A percentile compares a stretch with the other conserved stretches of the same genome.
Conservation (phyloP, 2,888 invertebrate genomes). For the Brachyptera putata region DNA sequence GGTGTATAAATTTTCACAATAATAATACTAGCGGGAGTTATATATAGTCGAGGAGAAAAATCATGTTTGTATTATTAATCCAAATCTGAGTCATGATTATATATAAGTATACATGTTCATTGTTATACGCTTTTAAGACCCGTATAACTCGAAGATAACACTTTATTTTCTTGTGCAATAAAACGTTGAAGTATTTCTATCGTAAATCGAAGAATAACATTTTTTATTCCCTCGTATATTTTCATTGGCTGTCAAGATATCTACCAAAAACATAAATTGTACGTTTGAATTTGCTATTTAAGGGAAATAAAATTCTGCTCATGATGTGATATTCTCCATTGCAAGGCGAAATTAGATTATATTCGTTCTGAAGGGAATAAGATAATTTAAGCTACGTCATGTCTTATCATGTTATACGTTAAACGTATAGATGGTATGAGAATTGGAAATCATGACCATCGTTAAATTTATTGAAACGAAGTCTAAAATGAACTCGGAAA, state of each 20-base stretch:
- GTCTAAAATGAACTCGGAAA: no score
- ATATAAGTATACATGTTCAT: no score
- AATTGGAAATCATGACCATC: not conserved
- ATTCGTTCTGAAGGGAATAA: not conserved
- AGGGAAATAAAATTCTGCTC: not conserved
- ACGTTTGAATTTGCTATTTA: not conserved
- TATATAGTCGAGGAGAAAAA: no score
- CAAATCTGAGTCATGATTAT: no score
- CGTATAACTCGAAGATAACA: no score
- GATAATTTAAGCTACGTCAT: not conserved
- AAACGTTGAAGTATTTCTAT: not conserved
- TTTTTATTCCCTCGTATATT: conserved; percentile 3
- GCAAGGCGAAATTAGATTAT: not conserved
- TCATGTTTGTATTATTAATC: no score
- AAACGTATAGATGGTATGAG: not conserved
- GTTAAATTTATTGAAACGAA: not conserved
- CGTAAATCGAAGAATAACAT: not conserved
- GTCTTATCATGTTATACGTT: not conserved
- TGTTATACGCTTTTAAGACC: no score
- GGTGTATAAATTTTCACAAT: no score
- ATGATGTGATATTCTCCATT: not conserved
- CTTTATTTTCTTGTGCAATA: no score
- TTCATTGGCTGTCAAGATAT: not conserved
- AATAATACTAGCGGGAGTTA: no score
- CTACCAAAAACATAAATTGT: not conserved